These are phyloP conservation scores for Sipha flava DNA, from an alignment of 1,140 invertebrate genomes.

Conservation along the genomic window DNA sequence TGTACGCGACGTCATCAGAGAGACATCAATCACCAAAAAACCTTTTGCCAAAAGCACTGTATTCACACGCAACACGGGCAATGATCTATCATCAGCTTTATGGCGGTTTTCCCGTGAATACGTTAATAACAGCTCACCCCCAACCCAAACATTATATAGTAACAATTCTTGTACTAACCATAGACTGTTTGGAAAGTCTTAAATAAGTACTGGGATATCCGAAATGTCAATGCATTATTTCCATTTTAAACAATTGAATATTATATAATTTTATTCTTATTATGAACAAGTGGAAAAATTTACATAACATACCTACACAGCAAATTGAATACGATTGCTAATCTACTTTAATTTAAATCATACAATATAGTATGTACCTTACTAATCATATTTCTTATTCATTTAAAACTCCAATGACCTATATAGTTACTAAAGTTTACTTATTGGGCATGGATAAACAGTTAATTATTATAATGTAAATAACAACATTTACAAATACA, in stretches of 20 bases:
- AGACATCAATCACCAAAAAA: slow-evolving; percentile 33
- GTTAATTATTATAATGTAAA: too few relatives aligned
- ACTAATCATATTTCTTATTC: too few relatives aligned
- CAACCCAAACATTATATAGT: neutral
- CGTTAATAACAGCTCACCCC: neutral
- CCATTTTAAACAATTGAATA: neutral
- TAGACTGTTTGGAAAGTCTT: neutral
- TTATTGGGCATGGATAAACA: too few relatives aligned
- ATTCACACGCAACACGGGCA: slow-evolving; percentile 20
- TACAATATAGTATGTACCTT: too few relatives aligned
- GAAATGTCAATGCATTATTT: neutral
- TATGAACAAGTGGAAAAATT: too few relatives aligned
- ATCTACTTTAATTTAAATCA: too few relatives aligned
- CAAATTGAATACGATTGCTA: too few relatives aligned
- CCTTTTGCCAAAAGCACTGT: slow-evolving; percentile 30
- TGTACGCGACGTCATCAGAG: slow-evolving; percentile 27
- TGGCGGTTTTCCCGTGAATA: slow-evolving; percentile 8
- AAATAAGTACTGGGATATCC: neutral
- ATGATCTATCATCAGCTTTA: slow-evolving; percentile 30
- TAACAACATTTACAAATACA: too few relatives aligned
- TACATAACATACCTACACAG: too few relatives aligned
- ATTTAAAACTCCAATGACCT: too few relatives aligned
- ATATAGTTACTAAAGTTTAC: too few relatives aligned
- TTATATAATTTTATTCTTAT: too few relatives aligned
- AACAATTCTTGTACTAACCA: neutral